Base-by-base conservation (phyloP, 2,113 vertebrate species). In the Trogon surrucura region DNA sequence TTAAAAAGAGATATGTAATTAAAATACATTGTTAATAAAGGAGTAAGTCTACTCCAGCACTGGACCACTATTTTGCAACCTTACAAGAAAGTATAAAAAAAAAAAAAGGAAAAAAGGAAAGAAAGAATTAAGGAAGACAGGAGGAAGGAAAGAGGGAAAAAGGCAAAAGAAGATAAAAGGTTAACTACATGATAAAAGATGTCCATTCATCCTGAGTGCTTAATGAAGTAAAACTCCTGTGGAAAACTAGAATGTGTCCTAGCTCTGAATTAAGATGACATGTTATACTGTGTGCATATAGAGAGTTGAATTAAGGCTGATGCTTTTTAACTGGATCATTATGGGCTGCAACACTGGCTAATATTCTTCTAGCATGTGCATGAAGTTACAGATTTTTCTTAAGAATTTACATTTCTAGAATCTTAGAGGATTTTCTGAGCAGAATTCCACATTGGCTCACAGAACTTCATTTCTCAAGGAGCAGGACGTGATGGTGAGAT, bases 401-500 rank as follows among this genome's bases (percentile, higher is more conserved):
- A 30, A 80, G 11, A 41, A 67, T 6, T 80, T 38, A 66, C 30
- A 50, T n/a, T 85, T 79, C 34, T 69, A 6, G 13, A 45, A 5
- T 66, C 81, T 84, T 30, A 65, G 72, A 82, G 30, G 15, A 53
- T 60, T 69, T 74, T 79, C 41, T 0, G 0, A 77, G 21, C 3
- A 45, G 11, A 61, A 2, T 69, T 85, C 26, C 29, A 50, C 57
- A n/a, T 0, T 65, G 36, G 15, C 21, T 8, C 16, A 36, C 27
- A 70, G 44, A 92, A 66, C 13, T 22, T 41, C 10, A 19, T 36
- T 87, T 86, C 20, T 48, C 48, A 60, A 34, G 34, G 16, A 89
- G 22, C 14, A 86, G 36, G 29, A 51, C 1, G 1, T 0, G 5
- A 57, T 16, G 13, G 16, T 0, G 1, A 67, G 53, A 51, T 30